A percentile compares a stretch with the other conserved stretches of the same genome.
phyloP scores from a whole-genome alignment of 2,113 vertebrate genomes.

The Cheirogaleus medius region DNA sequence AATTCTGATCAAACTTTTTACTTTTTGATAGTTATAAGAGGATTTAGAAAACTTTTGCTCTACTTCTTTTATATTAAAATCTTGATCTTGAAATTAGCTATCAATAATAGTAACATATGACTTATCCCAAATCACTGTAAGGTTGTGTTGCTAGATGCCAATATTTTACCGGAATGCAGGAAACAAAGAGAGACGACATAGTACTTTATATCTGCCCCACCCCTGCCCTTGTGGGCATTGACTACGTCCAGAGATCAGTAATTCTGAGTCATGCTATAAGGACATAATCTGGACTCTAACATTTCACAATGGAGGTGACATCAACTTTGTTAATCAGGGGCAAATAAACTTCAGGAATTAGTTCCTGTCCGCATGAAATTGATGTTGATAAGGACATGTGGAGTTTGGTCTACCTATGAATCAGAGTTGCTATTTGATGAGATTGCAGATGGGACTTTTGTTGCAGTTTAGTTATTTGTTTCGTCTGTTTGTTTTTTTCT shows the following conservation, averaged over 20 bases:
- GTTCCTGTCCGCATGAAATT: neutral
- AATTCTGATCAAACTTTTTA: neutral
- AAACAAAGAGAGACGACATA: neutral
- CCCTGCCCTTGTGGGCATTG: accelerated
- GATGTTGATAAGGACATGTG: neutral
- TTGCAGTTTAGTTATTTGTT: neutral
- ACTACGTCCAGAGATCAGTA: too few relatives aligned
- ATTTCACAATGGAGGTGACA: neutral
- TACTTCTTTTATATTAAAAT: neutral
- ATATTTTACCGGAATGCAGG: neutral
- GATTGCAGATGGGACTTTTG: neutral
- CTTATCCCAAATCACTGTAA: neutral
- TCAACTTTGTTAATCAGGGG: too few relatives aligned
- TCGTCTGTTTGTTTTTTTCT: neutral
- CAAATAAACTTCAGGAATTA: neutral
- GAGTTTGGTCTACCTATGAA: neutral
- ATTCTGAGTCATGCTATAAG: neutral
- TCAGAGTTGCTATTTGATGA: neutral
- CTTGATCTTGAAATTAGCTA: neutral
- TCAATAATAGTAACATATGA: neutral
- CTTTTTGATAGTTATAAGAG: neutral
- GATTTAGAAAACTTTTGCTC: neutral
- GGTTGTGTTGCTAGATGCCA: neutral
- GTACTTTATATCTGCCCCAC: accelerated
- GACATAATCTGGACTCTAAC: accelerated